phyloP scores from a whole-genome alignment of 2,888 invertebrate genomes.

The Ormyrus thymus region DNA sequence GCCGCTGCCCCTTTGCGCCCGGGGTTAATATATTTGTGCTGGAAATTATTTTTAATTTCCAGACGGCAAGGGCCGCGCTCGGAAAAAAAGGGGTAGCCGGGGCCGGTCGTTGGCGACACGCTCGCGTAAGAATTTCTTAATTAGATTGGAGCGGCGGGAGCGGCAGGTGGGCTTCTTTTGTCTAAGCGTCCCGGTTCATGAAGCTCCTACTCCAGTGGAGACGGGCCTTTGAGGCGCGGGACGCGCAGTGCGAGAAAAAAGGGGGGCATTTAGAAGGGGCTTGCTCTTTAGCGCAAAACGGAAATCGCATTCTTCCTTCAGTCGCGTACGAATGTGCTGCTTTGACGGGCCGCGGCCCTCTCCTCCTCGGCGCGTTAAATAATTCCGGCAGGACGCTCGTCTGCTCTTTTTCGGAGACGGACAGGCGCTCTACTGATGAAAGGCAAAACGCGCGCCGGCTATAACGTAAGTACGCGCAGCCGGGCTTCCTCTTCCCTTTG shows the following conservation, averaged over 20 bases:
- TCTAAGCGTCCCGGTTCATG: constrained; percentile 56
- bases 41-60: constrained; percentile 72
- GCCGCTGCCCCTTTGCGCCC: constrained; percentile 51
- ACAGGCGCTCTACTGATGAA: constrained; percentile 34
- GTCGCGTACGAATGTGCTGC: not conserved
- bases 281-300: constrained; percentile 8
- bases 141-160: constrained; percentile 66
- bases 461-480: constrained; percentile 10
- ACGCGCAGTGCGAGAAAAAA: not conserved
- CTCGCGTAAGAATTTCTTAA: constrained; percentile 72
- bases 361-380: constrained; percentile 45
- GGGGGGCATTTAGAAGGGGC: constrained; percentile 29
- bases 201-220: constrained; percentile 33
- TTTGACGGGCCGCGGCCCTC: constrained; percentile 24
- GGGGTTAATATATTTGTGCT: constrained; percentile 70
- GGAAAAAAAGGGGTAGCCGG: constrained; percentile 28
- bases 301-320: constrained; percentile 51
- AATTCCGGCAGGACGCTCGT: constrained; percentile 46
- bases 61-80: constrained; percentile 39
- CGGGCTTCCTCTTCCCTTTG: constrained; percentile 60
- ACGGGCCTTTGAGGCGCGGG: constrained; percentile 28
- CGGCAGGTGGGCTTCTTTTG: constrained; percentile 63
- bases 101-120: constrained; percentile 46
- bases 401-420: constrained; percentile 12
- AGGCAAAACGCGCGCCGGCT: constrained; percentile 15